Evolutionary conservation across 2,113 vertebrate genomes (phyloP).

Genomic region (Elgaria multicarinata): DNA sequence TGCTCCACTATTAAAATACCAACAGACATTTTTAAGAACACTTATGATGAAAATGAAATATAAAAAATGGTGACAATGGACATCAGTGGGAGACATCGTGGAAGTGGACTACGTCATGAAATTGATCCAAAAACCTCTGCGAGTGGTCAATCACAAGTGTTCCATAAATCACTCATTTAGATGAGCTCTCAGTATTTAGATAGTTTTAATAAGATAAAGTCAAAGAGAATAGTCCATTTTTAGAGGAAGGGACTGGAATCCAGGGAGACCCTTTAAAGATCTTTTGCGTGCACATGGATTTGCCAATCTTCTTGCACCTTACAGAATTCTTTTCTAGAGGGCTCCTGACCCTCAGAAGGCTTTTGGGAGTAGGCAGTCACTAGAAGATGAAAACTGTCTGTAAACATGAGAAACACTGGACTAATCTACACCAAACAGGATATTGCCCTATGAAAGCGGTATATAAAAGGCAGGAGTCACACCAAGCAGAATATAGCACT

Average conservation of each 20-base stretch:
- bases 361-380: background rate
- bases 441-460: too few relatives aligned
- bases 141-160: too few relatives aligned
- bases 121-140: too few relatives aligned
- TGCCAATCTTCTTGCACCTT: background rate
- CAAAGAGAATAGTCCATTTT: background rate
- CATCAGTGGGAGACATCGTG: too few relatives aligned
- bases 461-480: too few relatives aligned
- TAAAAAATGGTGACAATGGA: constrained; percentile 8
- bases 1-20: background rate
- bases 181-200: too few relatives aligned
- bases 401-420: background rate
- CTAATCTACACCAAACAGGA: too few relatives aligned
- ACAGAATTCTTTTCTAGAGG: background rate
- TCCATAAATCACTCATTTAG: too few relatives aligned
- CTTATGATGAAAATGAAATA: background rate
- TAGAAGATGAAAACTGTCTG: background rate
- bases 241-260: background rate
- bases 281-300: background rate
- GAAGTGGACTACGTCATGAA: too few relatives aligned
- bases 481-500: too few relatives aligned
- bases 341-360: background rate
- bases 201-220: background rate
- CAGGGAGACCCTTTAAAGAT: background rate
- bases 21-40: fast-evolving